These are phyloP conservation scores for Anolis apletophallus DNA, from an alignment of 2,797 vertebrate genomes.

Conservation along the genomic window DNA sequence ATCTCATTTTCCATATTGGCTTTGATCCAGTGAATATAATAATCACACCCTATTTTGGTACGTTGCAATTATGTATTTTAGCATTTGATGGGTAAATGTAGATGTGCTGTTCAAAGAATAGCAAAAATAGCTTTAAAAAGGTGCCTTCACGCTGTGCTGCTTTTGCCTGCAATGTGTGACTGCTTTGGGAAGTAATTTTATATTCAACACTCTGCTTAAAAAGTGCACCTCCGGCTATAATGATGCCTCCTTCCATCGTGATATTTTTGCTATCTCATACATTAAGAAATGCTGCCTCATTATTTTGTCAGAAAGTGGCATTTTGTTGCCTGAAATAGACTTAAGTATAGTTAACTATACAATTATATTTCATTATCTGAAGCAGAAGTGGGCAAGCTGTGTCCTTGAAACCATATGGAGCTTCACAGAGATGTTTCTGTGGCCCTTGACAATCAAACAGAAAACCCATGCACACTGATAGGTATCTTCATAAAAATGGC, in stretches of 20 bases:
- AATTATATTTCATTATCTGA: not conserved
- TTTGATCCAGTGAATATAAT: slow-evolving; percentile 32
- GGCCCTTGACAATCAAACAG: too few species aligned
- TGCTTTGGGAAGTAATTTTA: not conserved
- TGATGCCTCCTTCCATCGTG: not conserved
- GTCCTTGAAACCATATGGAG: too few species aligned
- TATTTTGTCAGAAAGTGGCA: not conserved
- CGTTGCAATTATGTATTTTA: slow-evolving; percentile 27
- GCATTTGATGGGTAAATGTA: slow-evolving; percentile 15
- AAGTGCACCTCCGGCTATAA: slow-evolving; percentile 40
- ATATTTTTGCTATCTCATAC: slow-evolving; percentile 15
- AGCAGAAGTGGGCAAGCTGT: too few species aligned
- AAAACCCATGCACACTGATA: too few species aligned
- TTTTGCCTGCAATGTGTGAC: slow-evolving; percentile 2
- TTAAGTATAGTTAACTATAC: not conserved
- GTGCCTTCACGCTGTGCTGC: not conserved
- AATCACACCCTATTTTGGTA: not conserved
- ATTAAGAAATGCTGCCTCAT: slow-evolving; percentile 19
- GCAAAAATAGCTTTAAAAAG: not conserved
- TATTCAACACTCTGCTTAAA: slow-evolving; percentile 27
- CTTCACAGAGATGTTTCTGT: too few species aligned
- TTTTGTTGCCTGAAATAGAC: slow-evolving; percentile 9
- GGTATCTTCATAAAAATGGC: too few species aligned
- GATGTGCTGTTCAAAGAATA: not conserved
- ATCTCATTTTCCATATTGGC: not conserved